Conservation (phyloP, 2,113 vertebrate genomes). For the Axis porcinus region DNA sequence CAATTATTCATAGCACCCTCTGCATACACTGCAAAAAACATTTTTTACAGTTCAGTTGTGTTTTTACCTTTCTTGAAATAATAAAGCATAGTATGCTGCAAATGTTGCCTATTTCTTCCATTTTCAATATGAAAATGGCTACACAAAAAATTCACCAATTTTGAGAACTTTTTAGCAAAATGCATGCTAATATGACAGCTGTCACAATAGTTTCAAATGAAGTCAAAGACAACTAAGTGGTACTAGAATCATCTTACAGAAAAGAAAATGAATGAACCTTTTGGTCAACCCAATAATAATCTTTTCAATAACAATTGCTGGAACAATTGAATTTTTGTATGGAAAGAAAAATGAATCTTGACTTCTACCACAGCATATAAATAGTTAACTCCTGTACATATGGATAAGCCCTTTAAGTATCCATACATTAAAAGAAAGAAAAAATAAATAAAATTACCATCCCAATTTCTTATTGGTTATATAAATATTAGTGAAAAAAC, state of each 20-base stretch:
- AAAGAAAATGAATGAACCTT: not conserved
- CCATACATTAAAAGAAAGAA: not conserved
- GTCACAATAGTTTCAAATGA: not conserved
- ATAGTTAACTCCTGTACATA: not conserved
- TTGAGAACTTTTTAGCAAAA: not conserved
- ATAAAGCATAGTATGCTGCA: not conserved
- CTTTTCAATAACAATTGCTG: not conserved
- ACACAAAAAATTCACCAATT: not conserved
- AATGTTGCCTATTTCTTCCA: not conserved
- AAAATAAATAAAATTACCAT: not conserved
- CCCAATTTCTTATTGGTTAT: not conserved
- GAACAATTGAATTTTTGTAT: not conserved
- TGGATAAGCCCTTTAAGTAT: not conserved
- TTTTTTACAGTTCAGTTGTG: not conserved
- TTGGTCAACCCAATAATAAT: not conserved
- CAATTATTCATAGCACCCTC: not conserved
- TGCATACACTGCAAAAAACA: not conserved
- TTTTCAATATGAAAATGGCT: not conserved
- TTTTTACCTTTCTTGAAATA: not conserved
- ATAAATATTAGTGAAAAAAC: not conserved
- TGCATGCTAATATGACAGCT: not conserved
- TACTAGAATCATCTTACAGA: not conserved
- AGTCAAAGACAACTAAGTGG: not conserved
- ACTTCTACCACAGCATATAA: not conserved
- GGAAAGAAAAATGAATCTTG: not conserved